These are phyloP conservation scores for Pammene fasciana DNA, from an alignment of 2,888 invertebrate species.

Conservation along the genomic window DNA sequence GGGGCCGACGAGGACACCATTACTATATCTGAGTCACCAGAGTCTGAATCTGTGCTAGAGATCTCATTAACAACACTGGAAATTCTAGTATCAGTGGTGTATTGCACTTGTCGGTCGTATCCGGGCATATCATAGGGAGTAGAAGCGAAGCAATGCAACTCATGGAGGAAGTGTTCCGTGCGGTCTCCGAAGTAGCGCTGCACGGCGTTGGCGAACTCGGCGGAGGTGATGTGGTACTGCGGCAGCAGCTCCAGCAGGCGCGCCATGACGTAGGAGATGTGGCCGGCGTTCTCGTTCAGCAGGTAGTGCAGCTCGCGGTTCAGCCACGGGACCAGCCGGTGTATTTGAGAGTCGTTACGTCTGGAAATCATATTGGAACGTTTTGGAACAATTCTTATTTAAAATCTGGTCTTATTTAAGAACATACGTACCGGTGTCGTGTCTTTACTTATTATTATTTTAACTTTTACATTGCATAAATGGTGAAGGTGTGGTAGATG, in stretches of 20 bases:
- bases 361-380: conserved; percentile 63
- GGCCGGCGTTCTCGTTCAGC: conserved; percentile 85
- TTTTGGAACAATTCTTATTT: no score
- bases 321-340: conserved; percentile 94
- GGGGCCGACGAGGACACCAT: conserved; percentile 65
- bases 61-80: conserved; percentile 84
- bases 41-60: conserved; percentile 69
- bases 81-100: conserved; percentile 82
- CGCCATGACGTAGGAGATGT: conserved; percentile 86
- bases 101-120: conserved; percentile 88
- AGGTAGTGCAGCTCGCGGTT: conserved; percentile 92
- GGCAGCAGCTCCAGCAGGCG: conserved; percentile 88
- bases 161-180: conserved; percentile 95
- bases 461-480: no score
- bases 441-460: no score
- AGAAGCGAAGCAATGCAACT: conserved; percentile 92
- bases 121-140: conserved; percentile 94
- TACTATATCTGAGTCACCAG: conserved; percentile 69
- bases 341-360: conserved; percentile 90
- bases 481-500: no score
- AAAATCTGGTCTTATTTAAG: no score
- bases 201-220: conserved; percentile 88
- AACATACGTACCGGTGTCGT: no score
- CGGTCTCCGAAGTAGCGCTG: conserved; percentile 87
- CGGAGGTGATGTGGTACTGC: conserved; percentile 86